Base-by-base conservation (phyloP, 2,113 vertebrate species). In the Oryzias woworae region DNA sequence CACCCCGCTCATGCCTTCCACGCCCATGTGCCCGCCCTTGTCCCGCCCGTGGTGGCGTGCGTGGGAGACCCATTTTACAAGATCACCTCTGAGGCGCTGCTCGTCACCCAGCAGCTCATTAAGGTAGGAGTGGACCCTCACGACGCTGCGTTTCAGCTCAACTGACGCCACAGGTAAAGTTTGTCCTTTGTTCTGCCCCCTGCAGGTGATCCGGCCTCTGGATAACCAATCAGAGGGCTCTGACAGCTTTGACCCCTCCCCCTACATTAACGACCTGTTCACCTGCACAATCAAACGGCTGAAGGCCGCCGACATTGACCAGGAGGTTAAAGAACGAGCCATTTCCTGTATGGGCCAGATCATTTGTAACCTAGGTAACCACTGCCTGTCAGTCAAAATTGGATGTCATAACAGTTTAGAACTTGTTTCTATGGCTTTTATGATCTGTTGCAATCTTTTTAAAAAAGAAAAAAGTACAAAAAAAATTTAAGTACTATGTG, bases 261-360 rank as follows among this genome's bases (percentile, higher is more conserved):
- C 95, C 60, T 99, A 99, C 85, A 98, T 99, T 84, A 93, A 92
- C 67, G 97, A 99, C 89, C 83, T 99, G 26, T 99, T 98, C 87
- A 93, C 94, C 66, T 99, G 97, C 80, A 99, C 97, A 28, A 96
- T 98, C 83, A 95, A 92, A 79, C 94, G 96, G 47, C 92, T 99
- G 58, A 98, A 98, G 87, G 97, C 97, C 41, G 97, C 97, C 12
- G 97, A 99, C 87, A 99, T 99, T 79, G 97, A 99, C 89, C 97
- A 99, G 88, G 97, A 99, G 77, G 97, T 99, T 56, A 99, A 99
- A 82, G 97, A 99, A 72, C 94, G 96, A 60, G 96, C 96, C 66
- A 99, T 99, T 85, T 98, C 97, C 73, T 99, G 97, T 71, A 99
- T 98, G 96, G 97, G 97, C 42, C 97, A 99, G 83, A 98, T 99